Base-by-base conservation (phyloP, 2,113 vertebrate species). In the Polypterus senegalus region DNA sequence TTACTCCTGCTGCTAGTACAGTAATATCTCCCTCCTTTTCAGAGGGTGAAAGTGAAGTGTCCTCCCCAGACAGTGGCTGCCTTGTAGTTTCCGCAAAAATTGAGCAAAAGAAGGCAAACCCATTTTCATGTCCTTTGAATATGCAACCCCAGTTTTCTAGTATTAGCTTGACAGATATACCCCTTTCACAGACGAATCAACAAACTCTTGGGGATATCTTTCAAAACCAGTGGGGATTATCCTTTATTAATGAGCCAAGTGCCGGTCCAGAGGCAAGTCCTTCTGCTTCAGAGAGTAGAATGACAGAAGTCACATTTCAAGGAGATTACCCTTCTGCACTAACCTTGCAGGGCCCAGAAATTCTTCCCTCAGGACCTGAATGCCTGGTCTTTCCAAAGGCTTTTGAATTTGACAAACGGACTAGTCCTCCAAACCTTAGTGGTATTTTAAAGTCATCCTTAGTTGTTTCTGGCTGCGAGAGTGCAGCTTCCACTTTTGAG, bases 181-280 rank as follows among this genome's bases (percentile, higher is more conserved):
- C 89, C 4, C 84, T 87, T 9, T 83, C 83, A 6, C 89, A 87
- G 79, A 81, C 92, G 60, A 94, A 87, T 89, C 93, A 96, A 85
- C 95, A 98, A 83, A 89, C 89, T 76, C 82, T 98, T 83, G 93
- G 92, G 66, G 94, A 97, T 74, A 98, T 98, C 78, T 98, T 98
- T 86, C 93, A 97, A 85, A 98, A 97, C 84, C 92, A 97, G 75
- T 98, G 96, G 96, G 96, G 96, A 67, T 93, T 98, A 78, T 98
- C 94, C 62, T 98, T 98, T 83, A 98, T 98, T 74, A 98, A 97
- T 1, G 96, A 97, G 71, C 93, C 93, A 74, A 97, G 87, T 61
- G 81, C 90, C 60, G 90, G 89, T 48, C 86, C 90, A 0, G 94
- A 97, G 56, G 83, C 87, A 59, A 83, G 83, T 66, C 81, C 81